These are phyloP conservation scores for Zoroaster sp. DNA, from an alignment of 53 echinoderm and acorn worm species.

Conservation along the genomic window DNA sequence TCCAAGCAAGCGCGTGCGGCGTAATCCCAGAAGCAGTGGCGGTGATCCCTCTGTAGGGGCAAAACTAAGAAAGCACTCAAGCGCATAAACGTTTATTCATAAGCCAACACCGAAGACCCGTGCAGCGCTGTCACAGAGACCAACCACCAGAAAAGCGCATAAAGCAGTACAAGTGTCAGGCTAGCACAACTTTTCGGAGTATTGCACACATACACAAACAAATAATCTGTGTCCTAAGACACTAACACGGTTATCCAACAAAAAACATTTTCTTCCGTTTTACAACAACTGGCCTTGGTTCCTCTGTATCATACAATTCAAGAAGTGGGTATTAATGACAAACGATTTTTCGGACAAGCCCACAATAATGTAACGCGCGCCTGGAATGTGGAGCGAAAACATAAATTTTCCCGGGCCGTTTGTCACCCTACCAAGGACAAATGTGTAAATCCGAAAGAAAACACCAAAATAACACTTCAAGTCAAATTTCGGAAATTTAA, in stretches of 20 bases:
- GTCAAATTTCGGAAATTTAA: too few species aligned
- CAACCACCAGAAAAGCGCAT: not conserved
- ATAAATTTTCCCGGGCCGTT: not conserved
- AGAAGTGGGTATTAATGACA: not conserved
- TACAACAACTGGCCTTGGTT: not conserved
- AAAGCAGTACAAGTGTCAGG: not conserved
- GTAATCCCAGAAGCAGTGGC: too few species aligned
- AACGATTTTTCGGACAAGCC: constrained; percentile 27
- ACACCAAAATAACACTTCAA: too few species aligned
- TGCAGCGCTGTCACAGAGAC: not conserved
- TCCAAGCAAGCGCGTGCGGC: too few species aligned
- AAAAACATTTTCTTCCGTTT: not conserved
- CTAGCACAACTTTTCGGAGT: not conserved
- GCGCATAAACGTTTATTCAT: not conserved
- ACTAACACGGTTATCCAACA: too few species aligned
- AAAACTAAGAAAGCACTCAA: not conserved
- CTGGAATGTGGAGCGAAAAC: not conserved
- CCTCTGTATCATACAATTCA: not conserved
- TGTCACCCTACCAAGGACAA: constrained; percentile 10
- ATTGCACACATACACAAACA: too few species aligned
- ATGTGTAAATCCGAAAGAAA: too few species aligned
- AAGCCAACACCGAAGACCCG: not conserved
- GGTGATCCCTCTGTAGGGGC: not conserved
- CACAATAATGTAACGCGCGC: constrained; percentile 24
- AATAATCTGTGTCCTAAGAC: too few species aligned